Conservation (phyloP, 2,888 invertebrate genomes). For the Caenorhabditis wallacei region DNA sequence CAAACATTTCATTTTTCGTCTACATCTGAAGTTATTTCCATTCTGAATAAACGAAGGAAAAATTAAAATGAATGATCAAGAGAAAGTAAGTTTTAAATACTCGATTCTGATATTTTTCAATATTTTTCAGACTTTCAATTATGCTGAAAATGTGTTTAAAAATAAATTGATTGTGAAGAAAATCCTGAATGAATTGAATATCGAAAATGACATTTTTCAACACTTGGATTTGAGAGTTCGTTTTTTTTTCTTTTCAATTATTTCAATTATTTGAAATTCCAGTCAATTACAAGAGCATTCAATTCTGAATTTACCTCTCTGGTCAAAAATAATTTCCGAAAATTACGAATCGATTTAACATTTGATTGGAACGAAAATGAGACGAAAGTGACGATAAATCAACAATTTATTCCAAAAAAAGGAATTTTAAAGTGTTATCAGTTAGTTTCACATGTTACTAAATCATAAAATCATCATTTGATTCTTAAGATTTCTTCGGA, state of each 20-base stretch:
- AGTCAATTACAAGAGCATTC: not conserved
- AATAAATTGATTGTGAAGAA: not conserved
- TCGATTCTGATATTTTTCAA: not conserved
- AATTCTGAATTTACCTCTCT: not conserved
- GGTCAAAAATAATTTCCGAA: not conserved
- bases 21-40: not conserved
- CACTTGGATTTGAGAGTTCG: conserved; percentile 1
- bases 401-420: not conserved
- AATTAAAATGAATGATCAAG: not conserved
- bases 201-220: not conserved
- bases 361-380: conserved; percentile 5
- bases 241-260: not conserved
- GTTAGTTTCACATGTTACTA: not conserved
- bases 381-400: not conserved
- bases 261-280: not conserved
- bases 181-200: not conserved
- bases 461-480: not conserved
- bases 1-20: not conserved
- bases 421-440: not conserved
- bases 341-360: conserved; percentile 1
- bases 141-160: not conserved
- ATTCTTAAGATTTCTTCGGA: conserved; percentile 17
- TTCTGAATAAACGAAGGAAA: not conserved
- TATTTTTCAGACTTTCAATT: not conserved
- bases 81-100: not conserved